phyloP scores from a whole-genome alignment of 2,797 vertebrate species.

The Aeoliscus strigatus region DNA sequence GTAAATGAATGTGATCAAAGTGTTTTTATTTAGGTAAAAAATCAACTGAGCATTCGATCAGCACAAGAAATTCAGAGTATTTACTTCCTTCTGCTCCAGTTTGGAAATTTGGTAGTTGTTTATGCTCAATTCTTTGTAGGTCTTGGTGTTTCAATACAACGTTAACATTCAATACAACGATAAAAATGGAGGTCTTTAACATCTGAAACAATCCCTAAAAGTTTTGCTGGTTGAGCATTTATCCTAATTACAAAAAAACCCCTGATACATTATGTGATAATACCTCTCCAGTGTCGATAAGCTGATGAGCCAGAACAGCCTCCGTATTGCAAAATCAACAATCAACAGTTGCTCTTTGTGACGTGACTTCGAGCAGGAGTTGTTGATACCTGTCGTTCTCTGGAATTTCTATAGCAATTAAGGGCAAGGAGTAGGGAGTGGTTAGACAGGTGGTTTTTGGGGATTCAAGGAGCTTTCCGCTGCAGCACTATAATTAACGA shows the following conservation, averaged over 20 bases:
- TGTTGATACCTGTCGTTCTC: conserved; percentile 69
- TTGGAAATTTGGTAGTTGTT: too few relatives aligned
- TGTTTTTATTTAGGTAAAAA: too few relatives aligned
- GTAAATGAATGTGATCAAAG: too few relatives aligned
- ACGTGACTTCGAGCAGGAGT: conserved; percentile 56
- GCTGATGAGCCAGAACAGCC: conserved; percentile 9
- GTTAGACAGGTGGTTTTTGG: conserved; percentile 70
- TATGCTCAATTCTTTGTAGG: too few relatives aligned
- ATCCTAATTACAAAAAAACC: not conserved
- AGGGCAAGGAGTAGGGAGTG: conserved; percentile 62
- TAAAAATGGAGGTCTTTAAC: too few relatives aligned
- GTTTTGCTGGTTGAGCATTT: too few relatives aligned
- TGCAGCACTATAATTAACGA: conserved; percentile 74
- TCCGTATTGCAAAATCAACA: conserved; percentile 47
- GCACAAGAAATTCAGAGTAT: too few relatives aligned
- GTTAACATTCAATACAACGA: too few relatives aligned
- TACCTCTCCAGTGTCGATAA: not conserved
- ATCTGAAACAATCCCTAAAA: too few relatives aligned
- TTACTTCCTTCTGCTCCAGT: too few relatives aligned
- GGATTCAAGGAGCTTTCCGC: conserved; percentile 49
- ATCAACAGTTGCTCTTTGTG: conserved; percentile 41
- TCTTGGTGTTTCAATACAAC: too few relatives aligned
- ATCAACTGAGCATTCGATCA: too few relatives aligned
- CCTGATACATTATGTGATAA: not conserved
- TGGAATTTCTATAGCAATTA: conserved; percentile 72